Evolutionary conservation across 2,113 vertebrate species (phyloP), one percentile per base, ranked within the genome.

Genomic region (Colossoma macropomum): DNA sequence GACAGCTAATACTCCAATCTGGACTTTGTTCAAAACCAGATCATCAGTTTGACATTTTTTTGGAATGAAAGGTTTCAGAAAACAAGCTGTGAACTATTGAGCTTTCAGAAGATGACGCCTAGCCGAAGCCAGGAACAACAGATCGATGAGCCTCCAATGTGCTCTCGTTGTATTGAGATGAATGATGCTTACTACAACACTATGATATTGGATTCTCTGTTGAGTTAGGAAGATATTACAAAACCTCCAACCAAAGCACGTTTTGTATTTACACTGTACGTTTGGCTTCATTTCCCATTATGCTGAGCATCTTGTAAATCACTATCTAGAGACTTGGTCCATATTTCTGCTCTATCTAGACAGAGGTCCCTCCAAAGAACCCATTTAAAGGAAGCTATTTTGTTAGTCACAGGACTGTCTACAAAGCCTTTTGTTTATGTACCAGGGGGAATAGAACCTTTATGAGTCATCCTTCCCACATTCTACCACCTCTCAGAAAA

Each of bases 371-470:
- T 66, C 68, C 59, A 66, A 48, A 72, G 30, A 56, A 25, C n/a
- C 66, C 69, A 21, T 34, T 41, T 65, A 54, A 81, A 23, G 21
- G 60, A 81, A 48, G 59, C 59, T n/a, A 65, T 52, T 32, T 23
- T 54, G 72, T 56, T 74, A 75, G 59, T 21, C 2, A n/a, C 54
- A 21, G 56, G 73, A 81, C 48, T 32, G 54, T 73, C 48, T 79
- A 15, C 66, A 5, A 38, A 28, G 56, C 12, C 34, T 73, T 73
- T 16, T n/a, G 63, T 80, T 87, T 83, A 66, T 75, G 71, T 25
- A 70, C 81, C 88, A 77, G 21, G 6, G 41, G 70, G 80, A 86
- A 81, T 27, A 56, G 48, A 72, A n/a, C 50, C 30, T 70, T 73
- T 86, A 71, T 76, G 56, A 75, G 48, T 76, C 65, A 71, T 30